These are phyloP conservation scores for Myiopsitta monachus DNA, from an alignment of 2,113 vertebrate genomes.

Conservation along the genomic window DNA sequence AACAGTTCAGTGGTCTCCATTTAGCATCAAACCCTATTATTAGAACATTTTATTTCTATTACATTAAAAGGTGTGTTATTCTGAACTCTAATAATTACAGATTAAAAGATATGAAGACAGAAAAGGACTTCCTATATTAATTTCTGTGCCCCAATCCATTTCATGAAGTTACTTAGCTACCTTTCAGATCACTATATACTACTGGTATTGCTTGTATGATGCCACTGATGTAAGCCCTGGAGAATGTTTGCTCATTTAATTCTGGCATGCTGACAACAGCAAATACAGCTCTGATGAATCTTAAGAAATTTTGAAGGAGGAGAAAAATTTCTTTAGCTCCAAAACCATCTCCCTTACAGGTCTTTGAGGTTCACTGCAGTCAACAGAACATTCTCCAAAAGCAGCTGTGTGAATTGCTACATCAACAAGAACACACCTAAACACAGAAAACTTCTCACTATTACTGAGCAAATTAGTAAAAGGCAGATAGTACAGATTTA, in stretches of 20 bases:
- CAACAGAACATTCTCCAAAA: background rate
- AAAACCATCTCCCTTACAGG: background rate
- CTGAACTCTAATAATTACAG: slow-evolving; percentile 4
- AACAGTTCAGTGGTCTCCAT: background rate
- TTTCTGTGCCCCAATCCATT: background rate
- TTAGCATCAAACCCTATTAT: background rate
- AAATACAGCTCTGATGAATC: background rate
- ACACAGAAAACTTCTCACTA: background rate
- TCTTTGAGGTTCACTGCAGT: background rate
- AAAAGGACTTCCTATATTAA: background rate
- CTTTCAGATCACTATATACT: background rate
- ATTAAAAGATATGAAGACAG: background rate
- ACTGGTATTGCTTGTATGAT: background rate
- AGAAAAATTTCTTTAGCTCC: background rate
- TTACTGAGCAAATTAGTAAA: background rate
- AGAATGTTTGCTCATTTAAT: slow-evolving; percentile 12
- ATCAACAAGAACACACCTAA: background rate
- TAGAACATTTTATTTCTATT: background rate
- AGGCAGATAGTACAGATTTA: background rate
- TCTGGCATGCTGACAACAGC: slow-evolving; percentile 9
- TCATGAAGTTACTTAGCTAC: background rate
- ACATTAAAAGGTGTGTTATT: background rate
- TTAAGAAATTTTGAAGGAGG: background rate
- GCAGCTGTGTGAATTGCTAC: background rate
- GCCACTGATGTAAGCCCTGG: background rate